These are phyloP conservation scores for Emydoidea blandingii DNA, from an alignment of 2,797 vertebrate species.

Conservation along the genomic window DNA sequence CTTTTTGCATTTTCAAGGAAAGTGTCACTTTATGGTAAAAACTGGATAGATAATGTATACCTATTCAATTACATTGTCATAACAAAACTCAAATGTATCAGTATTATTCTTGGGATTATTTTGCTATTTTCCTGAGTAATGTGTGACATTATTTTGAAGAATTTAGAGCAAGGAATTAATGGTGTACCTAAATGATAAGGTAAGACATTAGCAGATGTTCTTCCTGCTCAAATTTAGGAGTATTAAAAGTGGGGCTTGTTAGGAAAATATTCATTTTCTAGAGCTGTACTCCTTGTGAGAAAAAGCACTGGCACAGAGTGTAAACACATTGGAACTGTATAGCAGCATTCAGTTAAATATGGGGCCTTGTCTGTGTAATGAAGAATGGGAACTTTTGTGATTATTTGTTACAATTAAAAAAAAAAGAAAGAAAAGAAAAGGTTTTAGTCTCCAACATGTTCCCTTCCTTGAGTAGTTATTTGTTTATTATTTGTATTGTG, in stretches of 20 bases:
- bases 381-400: not conserved
- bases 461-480: too few relatives aligned
- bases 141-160: not conserved
- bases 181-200: slow-evolving; percentile 2
- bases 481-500: too few relatives aligned
- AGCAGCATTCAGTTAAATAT: not conserved
- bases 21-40: not conserved
- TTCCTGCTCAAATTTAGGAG: not conserved
- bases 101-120: not conserved
- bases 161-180: not conserved
- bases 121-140: slow-evolving; percentile 23
- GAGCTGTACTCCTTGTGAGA: not conserved
- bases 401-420: not conserved
- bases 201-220: not conserved
- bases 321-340: not conserved
- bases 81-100: not conserved
- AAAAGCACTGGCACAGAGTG: not conserved
- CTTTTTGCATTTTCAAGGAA: not conserved
- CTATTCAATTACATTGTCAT: not conserved
- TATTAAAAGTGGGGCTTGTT: not conserved
- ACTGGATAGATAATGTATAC: not conserved
- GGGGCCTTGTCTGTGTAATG: not conserved
- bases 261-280: slow-evolving; percentile 11
- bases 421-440: too few relatives aligned
- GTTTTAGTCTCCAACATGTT: too few relatives aligned